Evolutionary conservation across 1,140 invertebrate species (phyloP).

Genomic region (Tachypleus tridentatus): DNA sequence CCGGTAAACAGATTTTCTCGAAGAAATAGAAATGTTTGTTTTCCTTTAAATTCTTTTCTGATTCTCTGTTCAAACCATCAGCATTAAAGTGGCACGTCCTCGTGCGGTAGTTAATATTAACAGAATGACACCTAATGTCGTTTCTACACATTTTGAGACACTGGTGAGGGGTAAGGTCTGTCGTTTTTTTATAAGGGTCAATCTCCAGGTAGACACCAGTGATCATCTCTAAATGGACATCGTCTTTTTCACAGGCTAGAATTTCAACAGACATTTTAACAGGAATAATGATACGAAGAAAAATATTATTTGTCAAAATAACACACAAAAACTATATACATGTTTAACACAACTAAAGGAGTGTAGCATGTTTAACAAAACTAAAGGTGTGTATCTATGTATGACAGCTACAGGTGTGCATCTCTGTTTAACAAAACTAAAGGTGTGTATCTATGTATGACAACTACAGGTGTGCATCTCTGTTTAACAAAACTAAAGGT

Average conservation of each 20-base stretch:
- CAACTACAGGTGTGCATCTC: no score
- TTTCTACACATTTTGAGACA: conserved; percentile 16
- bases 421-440: no score
- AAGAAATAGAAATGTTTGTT: conserved; percentile 20
- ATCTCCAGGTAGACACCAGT: conserved; percentile 5
- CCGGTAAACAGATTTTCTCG: conserved; percentile 20
- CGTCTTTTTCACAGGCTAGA: conserved; percentile 13
- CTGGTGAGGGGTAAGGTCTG: conserved; percentile 12
- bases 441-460: no score
- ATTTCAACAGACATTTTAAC: background rate
- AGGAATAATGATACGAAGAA: no score
- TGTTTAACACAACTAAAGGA: no score
- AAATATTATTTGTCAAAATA: no score
- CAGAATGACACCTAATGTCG: conserved; percentile 14
- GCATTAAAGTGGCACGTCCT: conserved; percentile 16
- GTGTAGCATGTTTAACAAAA: no score
- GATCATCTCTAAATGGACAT: conserved; percentile 19
- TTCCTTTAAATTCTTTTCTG: conserved; percentile 4
- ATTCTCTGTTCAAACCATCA: conserved; percentile 2
- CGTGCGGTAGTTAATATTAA: conserved; percentile 17
- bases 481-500: no score
- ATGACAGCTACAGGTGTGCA: no score
- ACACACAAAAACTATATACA: no score
- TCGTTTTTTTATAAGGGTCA: conserved; percentile 10
- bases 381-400: no score